Evolutionary conservation across 2,113 vertebrate genomes (phyloP).

Genomic region (Strix aluco): DNA sequence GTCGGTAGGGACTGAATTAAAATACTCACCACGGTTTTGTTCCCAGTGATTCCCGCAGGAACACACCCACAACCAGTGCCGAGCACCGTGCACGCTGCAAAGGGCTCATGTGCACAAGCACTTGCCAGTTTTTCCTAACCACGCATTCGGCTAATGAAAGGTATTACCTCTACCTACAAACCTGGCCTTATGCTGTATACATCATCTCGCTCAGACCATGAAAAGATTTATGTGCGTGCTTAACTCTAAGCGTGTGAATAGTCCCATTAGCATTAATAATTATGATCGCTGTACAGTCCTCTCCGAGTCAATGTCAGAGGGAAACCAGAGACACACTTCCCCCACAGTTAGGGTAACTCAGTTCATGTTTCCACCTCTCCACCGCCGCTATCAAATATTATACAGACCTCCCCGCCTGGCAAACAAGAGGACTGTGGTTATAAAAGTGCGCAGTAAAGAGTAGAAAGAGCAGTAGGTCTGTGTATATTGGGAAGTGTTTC

Average conservation of each 20-base stretch:
- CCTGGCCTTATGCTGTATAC: not conserved
- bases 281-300: not conserved
- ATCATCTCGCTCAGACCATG: not conserved
- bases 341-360: fast-evolving
- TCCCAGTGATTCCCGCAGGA: not conserved
- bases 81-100: not conserved
- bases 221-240: not conserved
- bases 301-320: not conserved
- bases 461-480: fast-evolving
- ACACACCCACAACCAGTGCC: not conserved
- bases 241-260: not conserved
- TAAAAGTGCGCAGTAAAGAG: fast-evolving
- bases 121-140: not conserved
- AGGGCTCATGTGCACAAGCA: not conserved
- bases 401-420: not conserved
- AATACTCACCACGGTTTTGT: fast-evolving
- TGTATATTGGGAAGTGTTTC: not conserved
- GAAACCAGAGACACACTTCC: not conserved
- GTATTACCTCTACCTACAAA: not conserved
- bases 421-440: not conserved
- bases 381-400: not conserved
- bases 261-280: not conserved
- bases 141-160: not conserved
- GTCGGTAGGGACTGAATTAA: not conserved
- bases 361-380: not conserved